A percentile compares a stretch with the other conserved stretches of the same genome.
phyloP scores from a whole-genome alignment of 2,797 vertebrate genomes.

The Babyrousa celebensis region DNA sequence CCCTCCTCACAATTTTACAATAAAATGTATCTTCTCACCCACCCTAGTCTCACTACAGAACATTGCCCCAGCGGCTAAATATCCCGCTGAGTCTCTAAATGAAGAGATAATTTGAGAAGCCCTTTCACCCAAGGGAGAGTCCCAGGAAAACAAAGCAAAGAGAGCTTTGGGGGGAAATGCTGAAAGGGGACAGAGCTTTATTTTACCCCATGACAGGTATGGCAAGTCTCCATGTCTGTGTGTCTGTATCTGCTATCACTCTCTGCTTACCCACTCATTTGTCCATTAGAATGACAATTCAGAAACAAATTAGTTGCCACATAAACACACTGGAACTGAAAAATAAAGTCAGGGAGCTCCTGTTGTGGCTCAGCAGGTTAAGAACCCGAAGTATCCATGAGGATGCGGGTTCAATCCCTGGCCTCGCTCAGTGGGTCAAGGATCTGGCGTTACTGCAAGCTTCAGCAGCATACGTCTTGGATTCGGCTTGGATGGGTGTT shows the following conservation, averaged over 20 bases:
- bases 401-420: no score
- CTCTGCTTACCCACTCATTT: not conserved
- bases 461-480: no score
- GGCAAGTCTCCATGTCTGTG: not conserved
- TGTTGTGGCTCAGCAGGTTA: no score
- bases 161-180: not conserved
- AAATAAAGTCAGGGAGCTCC: not conserved
- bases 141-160: conserved; percentile 23
- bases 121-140: conserved; percentile 20
- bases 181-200: not conserved
- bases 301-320: conserved; percentile 17
- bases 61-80: not conserved
- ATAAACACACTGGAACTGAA: not conserved
- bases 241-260: not conserved
- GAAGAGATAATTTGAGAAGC: not conserved
- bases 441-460: no score
- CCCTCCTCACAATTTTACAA: not conserved
- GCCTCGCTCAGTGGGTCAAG: no score
- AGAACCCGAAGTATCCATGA: no score
- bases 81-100: not conserved
- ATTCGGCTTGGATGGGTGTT: no score
- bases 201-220: not conserved
- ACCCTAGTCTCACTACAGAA: rapidly evolving
- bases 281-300: not conserved
- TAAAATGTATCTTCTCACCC: not conserved